Conservation (phyloP, 2,888 invertebrate species). For the Xestia sexstrigata region DNA sequence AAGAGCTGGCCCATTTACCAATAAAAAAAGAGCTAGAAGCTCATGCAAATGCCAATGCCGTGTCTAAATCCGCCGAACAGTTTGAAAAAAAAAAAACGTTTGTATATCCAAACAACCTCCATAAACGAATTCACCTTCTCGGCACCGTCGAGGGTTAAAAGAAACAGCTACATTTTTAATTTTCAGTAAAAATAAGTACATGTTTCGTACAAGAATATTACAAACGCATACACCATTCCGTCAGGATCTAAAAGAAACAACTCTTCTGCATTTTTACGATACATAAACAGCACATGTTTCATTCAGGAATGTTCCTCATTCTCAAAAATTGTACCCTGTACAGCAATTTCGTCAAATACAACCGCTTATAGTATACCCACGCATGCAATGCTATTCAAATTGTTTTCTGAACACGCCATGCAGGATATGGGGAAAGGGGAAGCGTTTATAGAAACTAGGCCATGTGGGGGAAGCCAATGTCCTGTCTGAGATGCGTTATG, state of each 20-base stretch:
- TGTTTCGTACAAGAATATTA: too few species aligned
- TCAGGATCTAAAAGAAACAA: background rate
- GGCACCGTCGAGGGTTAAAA: too few species aligned
- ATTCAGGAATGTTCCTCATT: background rate
- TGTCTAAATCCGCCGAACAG: background rate
- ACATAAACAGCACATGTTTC: background rate
- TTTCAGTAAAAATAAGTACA: too few species aligned
- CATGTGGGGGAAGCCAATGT: conserved; percentile 36
- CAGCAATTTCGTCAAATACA: conserved; percentile 9
- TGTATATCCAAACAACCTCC: background rate
- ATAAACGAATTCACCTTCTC: too few species aligned
- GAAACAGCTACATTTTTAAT: too few species aligned
- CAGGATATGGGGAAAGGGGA: conserved; percentile 19
- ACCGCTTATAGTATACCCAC: conserved; percentile 2
- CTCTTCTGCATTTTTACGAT: too few species aligned
- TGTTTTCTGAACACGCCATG: conserved; percentile 35
- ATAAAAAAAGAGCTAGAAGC: background rate
- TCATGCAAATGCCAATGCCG: background rate
- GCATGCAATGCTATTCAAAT: conserved; percentile 32
- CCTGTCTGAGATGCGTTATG: conserved; percentile 22
- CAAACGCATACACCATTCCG: too few species aligned
- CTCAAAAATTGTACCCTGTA: background rate
- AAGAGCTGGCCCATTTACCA: too few species aligned
- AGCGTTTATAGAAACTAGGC: conserved; percentile 35
- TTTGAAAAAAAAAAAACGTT: background rate